A percentile compares a stretch with the other conserved stretches of the same genome.
phyloP scores from a whole-genome alignment of 2,113 vertebrate genomes.

The Reinhardtius hippoglossoides region DNA sequence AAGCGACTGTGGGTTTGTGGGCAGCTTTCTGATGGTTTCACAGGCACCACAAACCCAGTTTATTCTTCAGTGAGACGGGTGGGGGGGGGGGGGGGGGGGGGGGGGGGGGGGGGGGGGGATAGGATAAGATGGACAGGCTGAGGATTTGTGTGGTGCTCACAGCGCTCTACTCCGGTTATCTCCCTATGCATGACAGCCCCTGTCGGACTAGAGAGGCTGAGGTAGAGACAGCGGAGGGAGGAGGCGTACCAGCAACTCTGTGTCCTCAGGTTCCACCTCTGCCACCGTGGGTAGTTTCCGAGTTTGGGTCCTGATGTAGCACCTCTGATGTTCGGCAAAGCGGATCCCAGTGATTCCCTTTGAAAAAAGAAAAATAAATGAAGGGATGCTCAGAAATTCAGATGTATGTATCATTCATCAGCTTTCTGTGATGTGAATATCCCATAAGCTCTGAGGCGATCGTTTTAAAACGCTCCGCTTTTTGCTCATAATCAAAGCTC shows the following conservation, averaged over 20 bases:
- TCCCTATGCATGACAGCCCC: slow-evolving; percentile 70
- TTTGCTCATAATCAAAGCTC: slow-evolving; percentile 72
- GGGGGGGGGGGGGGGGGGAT: slow-evolving; percentile 47
- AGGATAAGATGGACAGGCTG: slow-evolving; percentile 67
- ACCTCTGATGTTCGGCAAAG: slow-evolving; percentile 84
- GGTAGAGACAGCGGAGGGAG: slow-evolving; percentile 41
- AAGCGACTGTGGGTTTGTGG: slow-evolving; percentile 78
- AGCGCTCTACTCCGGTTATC: slow-evolving; percentile 64
- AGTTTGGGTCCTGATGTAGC: slow-evolving; percentile 85
- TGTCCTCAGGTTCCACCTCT: slow-evolving; percentile 69
- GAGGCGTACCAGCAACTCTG: slow-evolving; percentile 62
- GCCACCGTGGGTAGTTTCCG: slow-evolving; percentile 74
- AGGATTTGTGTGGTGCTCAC: slow-evolving; percentile 61
- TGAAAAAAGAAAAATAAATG: slow-evolving; percentile 63
- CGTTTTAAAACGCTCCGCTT: slow-evolving; percentile 60
- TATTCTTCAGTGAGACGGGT: slow-evolving; percentile 72
- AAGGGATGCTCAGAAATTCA: slow-evolving; percentile 60
- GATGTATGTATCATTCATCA: slow-evolving; percentile 73
- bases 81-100: slow-evolving; percentile 59
- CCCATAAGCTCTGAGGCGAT: slow-evolving; percentile 36
- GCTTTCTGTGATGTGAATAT: slow-evolving; percentile 59
- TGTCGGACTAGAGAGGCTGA: slow-evolving; percentile 47
- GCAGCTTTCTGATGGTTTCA: slow-evolving; percentile 78
- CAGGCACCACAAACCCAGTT: slow-evolving; percentile 74
- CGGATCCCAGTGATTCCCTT: slow-evolving; percentile 85